Percentiles rank a stretch among this genome's conserved stretches.
These are phyloP conservation scores for Shinisaurus crocodilurus DNA, from an alignment of 2,113 vertebrate genomes.

Conservation along the genomic window DNA sequence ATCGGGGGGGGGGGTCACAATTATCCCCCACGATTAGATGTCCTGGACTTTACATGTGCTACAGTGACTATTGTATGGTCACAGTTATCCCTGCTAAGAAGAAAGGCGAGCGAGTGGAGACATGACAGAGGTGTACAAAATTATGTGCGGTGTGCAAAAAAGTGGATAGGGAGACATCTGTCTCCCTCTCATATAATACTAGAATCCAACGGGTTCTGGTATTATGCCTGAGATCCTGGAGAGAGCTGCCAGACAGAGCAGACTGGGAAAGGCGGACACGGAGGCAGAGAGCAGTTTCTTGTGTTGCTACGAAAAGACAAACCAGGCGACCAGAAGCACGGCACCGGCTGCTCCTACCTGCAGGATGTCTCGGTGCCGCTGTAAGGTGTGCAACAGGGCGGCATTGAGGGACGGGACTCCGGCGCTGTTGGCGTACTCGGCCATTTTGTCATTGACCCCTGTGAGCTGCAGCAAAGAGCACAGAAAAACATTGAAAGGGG, in stretches of 20 bases:
- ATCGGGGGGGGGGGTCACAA: too few species aligned
- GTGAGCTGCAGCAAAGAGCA: slow-evolving; percentile 82
- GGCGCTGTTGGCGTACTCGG: slow-evolving; percentile 90
- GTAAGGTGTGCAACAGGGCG: slow-evolving; percentile 95
- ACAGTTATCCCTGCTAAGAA: too few species aligned
- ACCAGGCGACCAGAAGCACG: neutral
- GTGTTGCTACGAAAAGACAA: neutral
- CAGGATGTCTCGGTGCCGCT: slow-evolving; percentile 95
- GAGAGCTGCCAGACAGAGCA: neutral
- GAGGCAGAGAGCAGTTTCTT: neutral
- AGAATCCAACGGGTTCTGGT: too few species aligned
- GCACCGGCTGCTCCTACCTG: slow-evolving; percentile 79
- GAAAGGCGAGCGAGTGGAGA: too few species aligned
- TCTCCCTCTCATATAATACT: too few species aligned
- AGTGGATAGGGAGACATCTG: too few species aligned
- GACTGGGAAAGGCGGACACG: too few species aligned
- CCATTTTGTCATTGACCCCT: slow-evolving; percentile 96
- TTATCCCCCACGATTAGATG: too few species aligned
- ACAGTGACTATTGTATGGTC: too few species aligned
- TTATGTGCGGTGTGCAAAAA: too few species aligned
- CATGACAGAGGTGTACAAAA: too few species aligned
- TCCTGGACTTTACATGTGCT: neutral
- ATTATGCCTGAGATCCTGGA: too few species aligned
- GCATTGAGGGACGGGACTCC: slow-evolving; percentile 92
- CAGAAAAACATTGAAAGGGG: accelerated